A percentile compares a stretch with the other conserved stretches of the same genome.
Conservation (phyloP, 2,797 vertebrate genomes). For the Avahi laniger region DNA sequence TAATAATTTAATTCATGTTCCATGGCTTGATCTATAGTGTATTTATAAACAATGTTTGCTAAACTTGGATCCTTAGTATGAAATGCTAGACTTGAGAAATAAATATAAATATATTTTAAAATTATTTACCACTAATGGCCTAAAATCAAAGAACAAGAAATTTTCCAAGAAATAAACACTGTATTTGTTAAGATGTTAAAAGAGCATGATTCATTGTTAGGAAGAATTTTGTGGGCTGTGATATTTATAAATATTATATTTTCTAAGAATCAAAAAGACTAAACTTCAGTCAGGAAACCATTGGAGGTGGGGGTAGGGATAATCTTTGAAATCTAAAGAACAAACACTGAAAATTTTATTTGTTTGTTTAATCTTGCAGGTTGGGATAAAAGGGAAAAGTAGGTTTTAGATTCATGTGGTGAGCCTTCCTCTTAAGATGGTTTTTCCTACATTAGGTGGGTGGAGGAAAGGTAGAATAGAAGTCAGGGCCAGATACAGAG, state of each 20-base stretch:
- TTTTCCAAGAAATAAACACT: conserved; percentile 22
- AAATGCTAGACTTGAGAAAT: not conserved
- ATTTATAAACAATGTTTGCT: not conserved
- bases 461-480: not conserved
- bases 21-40: not conserved
- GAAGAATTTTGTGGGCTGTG: not conserved
- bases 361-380: not conserved
- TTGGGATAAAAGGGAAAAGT: not conserved
- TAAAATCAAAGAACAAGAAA: conserved; percentile 15
- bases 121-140: not conserved
- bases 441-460: not conserved
- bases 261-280: not conserved
- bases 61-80: not conserved
- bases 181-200: not conserved
- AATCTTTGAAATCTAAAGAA: not conserved
- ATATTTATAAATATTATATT: not conserved
- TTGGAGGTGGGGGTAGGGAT: not conserved
- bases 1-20: not conserved
- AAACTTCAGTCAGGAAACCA: not conserved
- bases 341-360: not conserved
- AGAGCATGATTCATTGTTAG: not conserved
- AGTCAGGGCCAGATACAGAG: not conserved
- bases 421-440: not conserved
- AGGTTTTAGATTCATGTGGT: not conserved
- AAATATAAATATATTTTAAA: not conserved